A percentile compares a stretch with the other conserved stretches of the same genome.
Conservation (phyloP, 2,888 invertebrate species). For the Zygaena filipendulae region DNA sequence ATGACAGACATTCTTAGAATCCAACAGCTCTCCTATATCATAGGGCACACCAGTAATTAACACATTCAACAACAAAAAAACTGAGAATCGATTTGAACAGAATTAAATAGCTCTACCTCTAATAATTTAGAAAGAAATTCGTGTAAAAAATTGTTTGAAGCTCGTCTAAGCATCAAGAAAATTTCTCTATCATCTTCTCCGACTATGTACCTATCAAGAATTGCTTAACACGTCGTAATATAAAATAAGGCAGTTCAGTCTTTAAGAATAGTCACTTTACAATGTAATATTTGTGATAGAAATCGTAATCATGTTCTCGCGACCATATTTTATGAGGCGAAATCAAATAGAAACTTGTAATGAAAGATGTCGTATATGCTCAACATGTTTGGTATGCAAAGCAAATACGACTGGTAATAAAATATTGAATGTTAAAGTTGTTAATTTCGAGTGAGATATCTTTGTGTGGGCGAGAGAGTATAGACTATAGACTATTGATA, state of each 20-base stretch:
- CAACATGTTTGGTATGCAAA: slow-evolving; percentile 52
- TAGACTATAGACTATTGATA: too few species aligned
- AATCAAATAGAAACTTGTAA: slow-evolving; percentile 69
- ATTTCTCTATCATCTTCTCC: too few species aligned
- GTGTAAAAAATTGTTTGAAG: too few species aligned
- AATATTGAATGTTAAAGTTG: slow-evolving; percentile 56
- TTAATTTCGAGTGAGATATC: slow-evolving; percentile 42
- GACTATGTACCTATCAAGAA: too few species aligned
- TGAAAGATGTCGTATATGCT: slow-evolving; percentile 57
- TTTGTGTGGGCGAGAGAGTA: slow-evolving; percentile 29
- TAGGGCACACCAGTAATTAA: slow-evolving; percentile 50
- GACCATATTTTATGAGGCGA: slow-evolving; percentile 57
- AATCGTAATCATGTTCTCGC: slow-evolving; percentile 57
- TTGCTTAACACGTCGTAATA: too few species aligned
- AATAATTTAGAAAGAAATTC: too few species aligned
- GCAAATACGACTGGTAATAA: slow-evolving; percentile 56
- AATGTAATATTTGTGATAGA: slow-evolving; percentile 61
- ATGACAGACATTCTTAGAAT: slow-evolving; percentile 43
- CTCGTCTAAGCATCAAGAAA: too few species aligned
- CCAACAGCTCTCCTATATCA: too few species aligned
- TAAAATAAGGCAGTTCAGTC: too few species aligned
- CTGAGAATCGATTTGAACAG: too few species aligned
- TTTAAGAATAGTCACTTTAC: too few species aligned
- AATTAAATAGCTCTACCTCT: too few species aligned
- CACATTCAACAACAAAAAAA: slow-evolving; percentile 30